Base-by-base conservation (phyloP, 1,140 invertebrate species). In the Lepidostoma basale region DNA sequence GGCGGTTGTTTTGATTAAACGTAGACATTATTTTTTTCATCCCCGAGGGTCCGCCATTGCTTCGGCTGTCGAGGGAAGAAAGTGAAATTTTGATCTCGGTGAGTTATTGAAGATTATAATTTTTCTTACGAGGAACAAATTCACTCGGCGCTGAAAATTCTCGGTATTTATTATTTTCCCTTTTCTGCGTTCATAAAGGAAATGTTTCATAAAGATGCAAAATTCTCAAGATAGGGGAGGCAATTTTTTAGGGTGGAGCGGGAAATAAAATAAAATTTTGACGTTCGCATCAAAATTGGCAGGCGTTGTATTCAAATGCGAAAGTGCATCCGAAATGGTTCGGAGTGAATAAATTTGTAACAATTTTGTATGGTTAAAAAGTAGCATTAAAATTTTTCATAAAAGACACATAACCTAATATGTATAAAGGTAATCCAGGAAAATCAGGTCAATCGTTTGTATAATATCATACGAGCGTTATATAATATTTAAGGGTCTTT, bases 91-190 rank as follows among this genome's bases (percentile, higher is more conserved):
- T 54, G 49, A 54, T 54, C 25, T 54, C 45, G 22, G 45, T 49
- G 45, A 49, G 45, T 49, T 49, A 49, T 49, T 49, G 25, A 54
- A 54, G 49, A 54, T 54, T 54, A 30, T 54, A 54, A 54, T 54
- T 54, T 54, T 54, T 28, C 49, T n/a, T 18, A 20, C 49, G 25
- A 33, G 49, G 26, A 30, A 54, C 49, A 54, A 54, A 54, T 54
- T 54, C 49, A 28, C 49, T 28, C 25, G 26, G 49, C 20, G 49
- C 49, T 12, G 49, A 54, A 23, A 23, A 20, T 28, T n/a, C 47
- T n/a, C 18, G 3, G 10, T 52, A 52, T 54, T 54, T 30, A 54
- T 54, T 54, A 54, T 54, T 54, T 54, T 20, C 16, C 26, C 49
- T n/a, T n/a, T 54, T 28, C 26, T 28, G 33, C 49, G 28, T 54